phyloP scores from a whole-genome alignment of 2,113 vertebrate genomes.

The Dendropsophus ebraccatus region DNA sequence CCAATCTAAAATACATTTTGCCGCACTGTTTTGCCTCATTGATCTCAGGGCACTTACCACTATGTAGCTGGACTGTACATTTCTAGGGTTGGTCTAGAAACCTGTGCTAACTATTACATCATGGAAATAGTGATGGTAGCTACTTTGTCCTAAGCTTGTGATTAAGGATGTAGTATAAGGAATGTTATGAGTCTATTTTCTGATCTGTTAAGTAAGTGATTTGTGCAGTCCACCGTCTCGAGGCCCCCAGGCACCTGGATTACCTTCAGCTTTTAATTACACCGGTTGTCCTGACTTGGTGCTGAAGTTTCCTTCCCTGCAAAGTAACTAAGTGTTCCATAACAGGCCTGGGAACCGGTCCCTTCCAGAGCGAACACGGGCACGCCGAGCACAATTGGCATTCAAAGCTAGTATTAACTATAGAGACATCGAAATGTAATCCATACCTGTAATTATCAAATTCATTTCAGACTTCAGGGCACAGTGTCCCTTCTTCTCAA shows the following conservation, averaged over 20 bases:
- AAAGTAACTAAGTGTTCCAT: not conserved
- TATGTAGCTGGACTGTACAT: not conserved
- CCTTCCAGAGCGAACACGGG: not conserved
- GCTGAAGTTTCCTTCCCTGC: not conserved
- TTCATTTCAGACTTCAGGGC: not conserved
- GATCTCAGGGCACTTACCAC: not conserved
- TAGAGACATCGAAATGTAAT: conserved; percentile 15
- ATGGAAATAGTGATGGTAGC: not conserved
- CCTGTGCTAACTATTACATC: not conserved
- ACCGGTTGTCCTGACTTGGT: conserved; percentile 27
- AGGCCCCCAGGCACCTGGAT: conserved; percentile 7
- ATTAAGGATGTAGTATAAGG: not conserved
- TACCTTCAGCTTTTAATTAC: conserved; percentile 31
- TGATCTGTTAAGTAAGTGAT: not conserved
- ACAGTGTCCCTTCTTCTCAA: not conserved
- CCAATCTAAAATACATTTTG: not conserved
- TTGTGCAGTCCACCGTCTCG: not conserved
- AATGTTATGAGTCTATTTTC: not conserved
- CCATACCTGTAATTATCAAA: conserved; percentile 39
- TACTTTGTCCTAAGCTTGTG: not conserved
- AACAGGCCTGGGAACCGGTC: conserved; percentile 24
- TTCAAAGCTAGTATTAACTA: not conserved
- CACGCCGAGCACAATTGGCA: not conserved
- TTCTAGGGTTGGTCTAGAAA: not conserved
- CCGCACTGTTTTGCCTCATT: not conserved